Percentiles rank a stretch among this genome's conserved stretches.
Evolutionary conservation across 1,140 invertebrate genomes (phyloP).

Genomic region (Subanguina moxae): DNA sequence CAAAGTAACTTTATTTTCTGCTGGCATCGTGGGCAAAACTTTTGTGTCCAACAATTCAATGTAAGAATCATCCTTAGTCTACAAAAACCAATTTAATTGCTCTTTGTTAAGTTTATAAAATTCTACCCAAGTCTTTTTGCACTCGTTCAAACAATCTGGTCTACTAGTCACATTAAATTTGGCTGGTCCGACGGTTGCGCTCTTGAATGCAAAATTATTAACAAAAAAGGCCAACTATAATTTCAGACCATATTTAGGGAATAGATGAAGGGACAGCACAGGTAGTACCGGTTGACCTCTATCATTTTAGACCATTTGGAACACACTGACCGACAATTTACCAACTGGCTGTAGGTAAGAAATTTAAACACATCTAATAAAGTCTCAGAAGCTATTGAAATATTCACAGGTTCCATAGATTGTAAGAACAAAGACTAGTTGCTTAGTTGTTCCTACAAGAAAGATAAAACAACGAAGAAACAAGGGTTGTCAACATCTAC

Average conservation of each 20-base stretch:
- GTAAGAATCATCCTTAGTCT: not conserved
- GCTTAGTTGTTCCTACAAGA: too few relatives aligned
- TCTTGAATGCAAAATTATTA: not conserved
- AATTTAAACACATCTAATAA: not conserved
- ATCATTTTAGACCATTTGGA: not conserved
- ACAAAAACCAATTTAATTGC: not conserved
- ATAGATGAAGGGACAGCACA: not conserved
- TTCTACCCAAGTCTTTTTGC: not conserved
- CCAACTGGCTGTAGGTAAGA: not conserved
- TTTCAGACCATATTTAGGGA: not conserved
- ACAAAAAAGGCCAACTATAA: not conserved
- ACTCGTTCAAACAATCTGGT: not conserved
- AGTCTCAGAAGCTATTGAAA: not conserved
- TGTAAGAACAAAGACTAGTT: too few relatives aligned
- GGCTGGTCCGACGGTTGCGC: not conserved
- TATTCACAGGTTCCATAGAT: too few relatives aligned
- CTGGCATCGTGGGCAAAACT: not conserved
- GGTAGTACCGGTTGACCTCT: not conserved
- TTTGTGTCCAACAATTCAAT: not conserved
- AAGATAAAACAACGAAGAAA: too few relatives aligned
- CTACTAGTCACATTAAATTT: not conserved
- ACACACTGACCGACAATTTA: not conserved
- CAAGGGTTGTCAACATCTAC: too few relatives aligned
- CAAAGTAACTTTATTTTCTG: not conserved
- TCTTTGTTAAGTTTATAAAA: not conserved